phyloP scores from a whole-genome alignment of 1,140 invertebrate species.

The Drosophila equinoxialis region DNA sequence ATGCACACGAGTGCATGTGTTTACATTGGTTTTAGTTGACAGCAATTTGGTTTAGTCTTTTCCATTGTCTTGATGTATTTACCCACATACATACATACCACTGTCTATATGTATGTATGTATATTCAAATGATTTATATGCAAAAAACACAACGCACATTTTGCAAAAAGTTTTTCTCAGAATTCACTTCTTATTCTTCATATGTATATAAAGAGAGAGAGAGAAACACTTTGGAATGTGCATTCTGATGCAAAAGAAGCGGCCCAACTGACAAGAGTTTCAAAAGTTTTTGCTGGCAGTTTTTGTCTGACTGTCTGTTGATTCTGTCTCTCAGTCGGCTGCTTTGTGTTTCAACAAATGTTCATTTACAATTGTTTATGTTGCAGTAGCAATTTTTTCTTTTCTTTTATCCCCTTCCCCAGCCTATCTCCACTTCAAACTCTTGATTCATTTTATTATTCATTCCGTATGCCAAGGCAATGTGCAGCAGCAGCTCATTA shows the following conservation, averaged over 20 bases:
- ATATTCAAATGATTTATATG: conserved; percentile 57
- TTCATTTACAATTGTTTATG: conserved; percentile 74
- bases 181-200: conserved; percentile 45
- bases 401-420: neutral
- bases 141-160: conserved; percentile 56
- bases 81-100: conserved; percentile 41
- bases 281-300: conserved; percentile 21
- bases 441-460: conserved; percentile 33
- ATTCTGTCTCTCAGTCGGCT: conserved; percentile 27
- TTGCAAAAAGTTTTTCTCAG: conserved; percentile 46
- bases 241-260: conserved; percentile 30
- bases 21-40: conserved; percentile 39
- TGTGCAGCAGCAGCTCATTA: conserved; percentile 54
- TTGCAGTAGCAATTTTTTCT: conserved; percentile 44
- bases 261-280: conserved; percentile 61
- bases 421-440: neutral
- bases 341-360: conserved; percentile 45
- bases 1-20: neutral
- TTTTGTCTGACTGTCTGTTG: conserved; percentile 18
- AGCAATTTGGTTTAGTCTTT: conserved; percentile 33
- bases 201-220: neutral
- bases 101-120: conserved; percentile 3
- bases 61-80: conserved; percentile 35
- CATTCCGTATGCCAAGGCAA: conserved; percentile 43
- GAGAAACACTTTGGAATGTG: conserved; percentile 62